Evolutionary conservation across 23 tunicate genomes (phyloP).

Genomic region (Trididemnum clinides): DNA sequence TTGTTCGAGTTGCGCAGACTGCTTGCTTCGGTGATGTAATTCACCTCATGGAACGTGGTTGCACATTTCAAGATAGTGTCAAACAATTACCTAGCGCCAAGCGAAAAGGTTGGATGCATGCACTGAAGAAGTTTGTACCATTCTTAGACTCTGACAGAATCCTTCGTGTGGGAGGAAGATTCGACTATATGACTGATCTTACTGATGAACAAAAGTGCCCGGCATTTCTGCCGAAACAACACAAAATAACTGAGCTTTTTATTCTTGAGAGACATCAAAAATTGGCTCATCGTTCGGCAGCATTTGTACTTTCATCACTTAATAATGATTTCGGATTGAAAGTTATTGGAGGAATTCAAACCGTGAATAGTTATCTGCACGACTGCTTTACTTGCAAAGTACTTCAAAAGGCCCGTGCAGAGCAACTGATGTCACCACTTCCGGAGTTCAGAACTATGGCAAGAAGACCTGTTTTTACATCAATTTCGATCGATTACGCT

Average conservation of each 20-base stretch:
- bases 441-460: not conserved
- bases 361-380: not conserved
- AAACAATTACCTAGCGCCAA: too few relatives aligned
- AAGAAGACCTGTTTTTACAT: not conserved
- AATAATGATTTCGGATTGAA: constrained; percentile 3
- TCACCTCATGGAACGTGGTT: too few relatives aligned
- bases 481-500: not conserved
- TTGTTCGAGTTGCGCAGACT: too few relatives aligned
- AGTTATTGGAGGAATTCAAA: not conserved
- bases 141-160: not conserved
- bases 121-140: not conserved
- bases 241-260: not conserved
- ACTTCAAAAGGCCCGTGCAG: not conserved
- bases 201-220: not conserved
- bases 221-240: not conserved
- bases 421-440: constrained; percentile 18
- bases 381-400: constrained; percentile 9
- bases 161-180: not conserved
- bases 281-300: constrained; percentile 14
- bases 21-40: too few relatives aligned
- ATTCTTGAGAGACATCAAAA: not conserved
- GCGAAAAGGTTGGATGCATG: not conserved
- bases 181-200: not conserved
- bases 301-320: not conserved
- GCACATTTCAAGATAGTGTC: too few relatives aligned